phyloP scores from a whole-genome alignment of 2,797 vertebrate species.

The Peromyscus attwateri region DNA sequence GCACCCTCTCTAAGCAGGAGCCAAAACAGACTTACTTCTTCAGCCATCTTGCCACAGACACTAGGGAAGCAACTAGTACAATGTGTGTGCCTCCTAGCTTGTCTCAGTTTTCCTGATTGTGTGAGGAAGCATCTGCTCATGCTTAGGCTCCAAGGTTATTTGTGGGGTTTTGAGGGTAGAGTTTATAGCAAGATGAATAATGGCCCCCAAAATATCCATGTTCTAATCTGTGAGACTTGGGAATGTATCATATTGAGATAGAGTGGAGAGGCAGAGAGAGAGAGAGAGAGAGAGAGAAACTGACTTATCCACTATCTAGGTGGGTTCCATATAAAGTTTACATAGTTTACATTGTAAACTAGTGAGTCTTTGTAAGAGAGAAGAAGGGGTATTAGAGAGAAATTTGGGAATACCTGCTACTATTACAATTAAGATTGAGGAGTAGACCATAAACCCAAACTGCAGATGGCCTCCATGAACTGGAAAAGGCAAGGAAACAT shows the following conservation, averaged over 20 bases:
- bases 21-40: neutral
- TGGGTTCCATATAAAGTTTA: neutral
- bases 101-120: neutral
- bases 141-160: neutral
- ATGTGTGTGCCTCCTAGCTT: neutral
- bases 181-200: neutral
- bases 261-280: neutral
- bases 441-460: too few relatives aligned
- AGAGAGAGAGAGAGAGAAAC: neutral
- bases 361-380: neutral
- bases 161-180: neutral
- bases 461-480: neutral
- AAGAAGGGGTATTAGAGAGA: neutral
- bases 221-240: neutral
- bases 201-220: neutral
- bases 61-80: neutral
- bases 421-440: neutral
- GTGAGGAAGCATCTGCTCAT: neutral
- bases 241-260: too few relatives aligned
- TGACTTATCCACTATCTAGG: neutral
- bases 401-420: neutral
- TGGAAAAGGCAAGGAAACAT: neutral
- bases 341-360: too few relatives aligned
- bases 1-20: neutral
- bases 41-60: neutral